phyloP scores from a whole-genome alignment of 2,113 vertebrate species.

The Oryzias celebensis region DNA sequence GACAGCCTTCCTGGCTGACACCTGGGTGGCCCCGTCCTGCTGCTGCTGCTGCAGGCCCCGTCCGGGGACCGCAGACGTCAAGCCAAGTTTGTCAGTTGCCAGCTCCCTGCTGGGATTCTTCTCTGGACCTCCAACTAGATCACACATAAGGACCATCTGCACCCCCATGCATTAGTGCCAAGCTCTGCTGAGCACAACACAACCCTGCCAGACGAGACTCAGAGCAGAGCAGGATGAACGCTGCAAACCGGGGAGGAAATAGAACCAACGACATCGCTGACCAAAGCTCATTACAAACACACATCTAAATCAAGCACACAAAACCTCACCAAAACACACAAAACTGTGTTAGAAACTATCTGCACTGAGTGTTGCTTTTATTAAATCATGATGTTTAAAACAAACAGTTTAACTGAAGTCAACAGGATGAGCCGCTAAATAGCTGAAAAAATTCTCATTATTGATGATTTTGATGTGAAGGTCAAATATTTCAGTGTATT shows the following conservation, averaged over 20 bases:
- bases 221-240: conserved; percentile 33
- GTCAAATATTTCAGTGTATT: no score
- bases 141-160: conserved; percentile 66
- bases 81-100: conserved; percentile 57
- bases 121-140: conserved; percentile 64
- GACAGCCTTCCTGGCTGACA: conserved; percentile 34
- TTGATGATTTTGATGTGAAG: no score
- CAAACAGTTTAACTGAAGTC: no score
- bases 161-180: conserved; percentile 48
- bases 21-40: conserved; percentile 50
- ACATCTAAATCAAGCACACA: conserved; percentile 29
- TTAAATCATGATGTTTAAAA: no score
- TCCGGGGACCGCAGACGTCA: conserved; percentile 30
- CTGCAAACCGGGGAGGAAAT: conserved; percentile 25
- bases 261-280: conserved; percentile 13
- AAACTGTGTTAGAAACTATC: no score
- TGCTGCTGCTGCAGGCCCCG: conserved; percentile 22
- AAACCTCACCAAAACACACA: no score
- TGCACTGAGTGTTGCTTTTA: no score
- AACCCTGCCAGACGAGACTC: conserved; percentile 52
- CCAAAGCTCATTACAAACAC: neutral
- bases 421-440: no score
- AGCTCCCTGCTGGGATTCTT: conserved; percentile 47
- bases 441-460: no score
- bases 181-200: conserved; percentile 42